Evolutionary conservation across 1,140 invertebrate genomes (phyloP), one percentile per base, ranked within the genome.

Genomic region (Nomia melanderi): DNA sequence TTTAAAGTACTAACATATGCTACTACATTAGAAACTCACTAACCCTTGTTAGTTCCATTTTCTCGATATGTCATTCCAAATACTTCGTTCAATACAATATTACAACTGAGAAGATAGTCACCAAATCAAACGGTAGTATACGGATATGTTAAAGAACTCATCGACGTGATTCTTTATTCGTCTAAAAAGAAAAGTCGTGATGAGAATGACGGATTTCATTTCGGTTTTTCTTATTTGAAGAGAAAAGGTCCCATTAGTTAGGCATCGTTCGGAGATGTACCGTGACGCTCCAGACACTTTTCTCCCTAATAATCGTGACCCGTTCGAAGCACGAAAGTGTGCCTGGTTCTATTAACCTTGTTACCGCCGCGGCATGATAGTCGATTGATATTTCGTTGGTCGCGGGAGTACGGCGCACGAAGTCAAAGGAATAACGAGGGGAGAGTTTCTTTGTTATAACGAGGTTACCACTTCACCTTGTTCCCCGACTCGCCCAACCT

Each of bases 341-440:
- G 33, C 54, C 47, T 54, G 39, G 29, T 33, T 60, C 65, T 79
- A 79, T 81, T 66, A 73, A 50, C 57, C 44, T 50, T 57, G 31
- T 79, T 65, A 81, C 12, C n/a, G 31, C 27, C 11, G 12, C 17
- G 25, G 17, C 31, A 59, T 23, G 72, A 81, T 62, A 56, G 59
- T 8, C 31, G 47, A 60, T 31, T 76, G 67, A 80, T 36, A 64
- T 81, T 66, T 76, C 72, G 62, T 27, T 7, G 47, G 7, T 7
- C 9, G 2, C 12, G 7, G n/a, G n/a, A 20, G 27, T 17, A 4
- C 27, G 23, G 50, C n/a, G 9, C 60, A 20, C 6, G 53, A 17
- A 60, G 75, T 70, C 64, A 70, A 62, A 81, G 54, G n/a, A 7
- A 33, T 76, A 59, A 81, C 23, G 27, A 79, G 65, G 59, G 25